phyloP scores from a whole-genome alignment of 2,888 invertebrate species.

The Agrochola macilenta region DNA sequence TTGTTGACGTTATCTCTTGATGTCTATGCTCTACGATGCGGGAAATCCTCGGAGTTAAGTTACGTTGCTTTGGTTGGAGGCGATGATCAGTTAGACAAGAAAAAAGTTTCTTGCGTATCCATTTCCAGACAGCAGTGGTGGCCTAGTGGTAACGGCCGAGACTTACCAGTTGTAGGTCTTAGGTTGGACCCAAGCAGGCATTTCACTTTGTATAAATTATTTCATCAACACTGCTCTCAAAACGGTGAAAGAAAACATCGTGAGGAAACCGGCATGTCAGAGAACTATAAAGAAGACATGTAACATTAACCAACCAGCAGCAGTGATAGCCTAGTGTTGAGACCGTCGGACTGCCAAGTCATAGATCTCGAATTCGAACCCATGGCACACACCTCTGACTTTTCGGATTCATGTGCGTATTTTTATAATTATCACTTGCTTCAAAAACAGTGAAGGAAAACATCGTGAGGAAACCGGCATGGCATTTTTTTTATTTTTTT shows the following conservation, averaged over 20 bases:
- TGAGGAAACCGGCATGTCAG: background rate
- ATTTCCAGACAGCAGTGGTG: background rate
- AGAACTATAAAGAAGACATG: background rate
- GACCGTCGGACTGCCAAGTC: too few relatives aligned
- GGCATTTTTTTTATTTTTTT: too few relatives aligned
- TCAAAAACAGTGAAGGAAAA: too few relatives aligned
- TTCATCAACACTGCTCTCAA: background rate
- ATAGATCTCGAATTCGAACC: too few relatives aligned
- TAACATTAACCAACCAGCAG: background rate
- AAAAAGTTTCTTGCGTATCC: background rate
- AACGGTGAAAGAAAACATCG: background rate
- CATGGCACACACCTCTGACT: too few relatives aligned
- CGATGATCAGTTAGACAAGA: background rate
- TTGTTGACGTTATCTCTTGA: slow-evolving; percentile 60
- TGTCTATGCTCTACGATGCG: slow-evolving; percentile 50
- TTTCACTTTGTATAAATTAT: background rate
- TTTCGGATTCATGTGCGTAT: too few relatives aligned
- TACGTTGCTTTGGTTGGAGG: background rate
- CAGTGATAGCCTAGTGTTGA: too few relatives aligned
- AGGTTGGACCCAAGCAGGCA: too few relatives aligned
- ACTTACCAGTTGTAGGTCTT: too few relatives aligned
- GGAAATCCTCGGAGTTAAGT: slow-evolving; percentile 28
- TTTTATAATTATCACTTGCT: too few relatives aligned
- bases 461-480: too few relatives aligned
- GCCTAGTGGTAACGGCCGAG: too few relatives aligned